Conservation (phyloP, 2,113 vertebrate species). For the Piaya cayana region DNA sequence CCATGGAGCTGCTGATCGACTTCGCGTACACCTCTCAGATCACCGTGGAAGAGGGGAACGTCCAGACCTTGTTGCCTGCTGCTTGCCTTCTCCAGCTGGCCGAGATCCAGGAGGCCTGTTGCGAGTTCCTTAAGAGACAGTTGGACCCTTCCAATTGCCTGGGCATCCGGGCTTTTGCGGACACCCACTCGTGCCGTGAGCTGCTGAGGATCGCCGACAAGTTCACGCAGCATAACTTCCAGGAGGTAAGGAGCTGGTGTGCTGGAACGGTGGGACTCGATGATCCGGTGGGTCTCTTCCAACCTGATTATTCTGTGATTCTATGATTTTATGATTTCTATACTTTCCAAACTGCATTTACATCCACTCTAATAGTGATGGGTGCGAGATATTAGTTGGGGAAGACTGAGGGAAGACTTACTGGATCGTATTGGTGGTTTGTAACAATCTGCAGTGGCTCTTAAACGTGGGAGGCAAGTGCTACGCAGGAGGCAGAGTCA, state of each 20-base stretch:
- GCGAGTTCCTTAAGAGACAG: constrained; percentile 96
- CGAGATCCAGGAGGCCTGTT: constrained; percentile 98
- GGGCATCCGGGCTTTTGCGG: constrained; percentile 96
- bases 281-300: no score
- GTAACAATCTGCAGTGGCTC: not conserved
- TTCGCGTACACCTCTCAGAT: constrained; percentile 99
- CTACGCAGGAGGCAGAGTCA: fast-evolving
- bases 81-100: constrained; percentile 97
- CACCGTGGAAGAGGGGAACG: constrained; percentile 97
- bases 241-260: constrained; percentile 83
- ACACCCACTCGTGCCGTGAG: constrained; percentile 96
- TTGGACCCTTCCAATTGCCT: constrained; percentile 98
- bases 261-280: not conserved
- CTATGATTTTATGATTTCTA: no score
- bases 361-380: not conserved
- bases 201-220: constrained; percentile 97
- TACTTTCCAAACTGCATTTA: not conserved
- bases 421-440: not conserved
- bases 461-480: not conserved
- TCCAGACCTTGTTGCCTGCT: constrained; percentile 94
- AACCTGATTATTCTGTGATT: no score
- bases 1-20: constrained; percentile 98
- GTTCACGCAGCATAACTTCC: constrained; percentile 99
- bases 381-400: not conserved
- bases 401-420: not conserved